Base-by-base conservation (phyloP, 2,888 invertebrate genomes). In the Andrena chrysosceles region DNA sequence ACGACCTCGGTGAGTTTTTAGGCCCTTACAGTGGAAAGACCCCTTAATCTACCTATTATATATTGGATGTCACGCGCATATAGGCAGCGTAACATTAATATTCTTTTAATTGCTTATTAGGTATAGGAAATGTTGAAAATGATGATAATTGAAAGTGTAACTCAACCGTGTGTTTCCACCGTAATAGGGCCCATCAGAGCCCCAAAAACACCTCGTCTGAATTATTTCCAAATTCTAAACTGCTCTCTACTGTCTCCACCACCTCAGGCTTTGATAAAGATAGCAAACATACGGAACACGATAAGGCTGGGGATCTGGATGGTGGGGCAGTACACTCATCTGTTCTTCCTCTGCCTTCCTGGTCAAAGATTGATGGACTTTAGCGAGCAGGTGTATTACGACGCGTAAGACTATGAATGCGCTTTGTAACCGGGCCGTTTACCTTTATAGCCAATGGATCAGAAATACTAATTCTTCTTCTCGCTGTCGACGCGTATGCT, bases 261-360 rank as follows among this genome's bases (percentile, higher is more conserved):
- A 7, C 8, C n/a, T 52, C 52, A 71, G 71, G 8, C 29, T 1
- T 16, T 70, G 20, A 3, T 70, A 7, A 63, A 52, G 6, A 33
- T 62, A 2, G 31, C 33, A 10, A 33, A 52, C 10, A 0, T 33
- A 20, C n/a, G 20, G 3, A 16, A 6, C 10, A 7, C 26, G 13
- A 10, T 63, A 0, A 31, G 72, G 29, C 5, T 52, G 3, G 4
- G 16, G 1, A 29, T 13, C 16, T 63, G 23, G 42, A 1, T 20
- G 2, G 2, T 52, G 8, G 72, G 59, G 8, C 62, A 63, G 23
- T 4, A 63, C 23, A 7, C 31, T 35, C 71, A 72, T 52, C 29
- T 72, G 23, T 72, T 72, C 52, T 52, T n/a, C 29, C n/a, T 72
- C 7, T 62, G 60, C 23, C 26, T 63, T 33, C 60, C 49, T 10